Evolutionary conservation across 2,888 invertebrate genomes (phyloP).

Genomic region (Deilephila elpenor): DNA sequence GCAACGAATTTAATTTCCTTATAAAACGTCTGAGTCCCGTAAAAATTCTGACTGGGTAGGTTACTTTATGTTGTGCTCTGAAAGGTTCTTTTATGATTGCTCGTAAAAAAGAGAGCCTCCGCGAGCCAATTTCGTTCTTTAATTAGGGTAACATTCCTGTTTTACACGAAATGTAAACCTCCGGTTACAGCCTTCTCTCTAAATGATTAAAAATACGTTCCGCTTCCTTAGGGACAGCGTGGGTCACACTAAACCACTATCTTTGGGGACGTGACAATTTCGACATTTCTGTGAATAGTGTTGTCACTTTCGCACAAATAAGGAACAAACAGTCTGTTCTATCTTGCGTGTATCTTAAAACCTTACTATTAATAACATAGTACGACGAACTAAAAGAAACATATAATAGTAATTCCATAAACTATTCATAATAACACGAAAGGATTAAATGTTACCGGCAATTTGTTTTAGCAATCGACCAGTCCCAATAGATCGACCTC

Average conservation of each 20-base stretch:
- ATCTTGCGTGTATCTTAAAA: neutral
- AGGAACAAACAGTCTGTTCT: neutral
- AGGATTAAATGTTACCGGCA: neutral
- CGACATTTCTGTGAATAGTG: neutral
- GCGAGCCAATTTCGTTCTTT: conserved; percentile 75
- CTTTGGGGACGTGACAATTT: conserved; percentile 16
- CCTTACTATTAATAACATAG: too few relatives aligned
- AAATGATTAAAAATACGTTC: conserved; percentile 27
- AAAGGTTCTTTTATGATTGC: conserved; percentile 77
- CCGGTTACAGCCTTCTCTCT: conserved; percentile 25
- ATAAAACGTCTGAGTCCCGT: conserved; percentile 63
- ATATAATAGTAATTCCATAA: neutral
- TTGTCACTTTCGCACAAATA: neutral
- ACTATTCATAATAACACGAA: neutral
- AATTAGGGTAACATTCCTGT: conserved; percentile 73
- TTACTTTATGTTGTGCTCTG: conserved; percentile 70
- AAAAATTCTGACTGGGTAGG: conserved; percentile 64
- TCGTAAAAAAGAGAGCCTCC: conserved; percentile 72
- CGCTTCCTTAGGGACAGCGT: conserved; percentile 4
- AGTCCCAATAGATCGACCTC: conserved; percentile 48
- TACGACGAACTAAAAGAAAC: neutral
- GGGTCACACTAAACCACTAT: conserved; percentile 17
- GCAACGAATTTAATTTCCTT: conserved; percentile 63
- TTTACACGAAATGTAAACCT: conserved; percentile 54
- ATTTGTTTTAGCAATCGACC: conserved; percentile 32